phyloP scores from a whole-genome alignment of 2,888 invertebrate species.

The Nemoura dubitans region DNA sequence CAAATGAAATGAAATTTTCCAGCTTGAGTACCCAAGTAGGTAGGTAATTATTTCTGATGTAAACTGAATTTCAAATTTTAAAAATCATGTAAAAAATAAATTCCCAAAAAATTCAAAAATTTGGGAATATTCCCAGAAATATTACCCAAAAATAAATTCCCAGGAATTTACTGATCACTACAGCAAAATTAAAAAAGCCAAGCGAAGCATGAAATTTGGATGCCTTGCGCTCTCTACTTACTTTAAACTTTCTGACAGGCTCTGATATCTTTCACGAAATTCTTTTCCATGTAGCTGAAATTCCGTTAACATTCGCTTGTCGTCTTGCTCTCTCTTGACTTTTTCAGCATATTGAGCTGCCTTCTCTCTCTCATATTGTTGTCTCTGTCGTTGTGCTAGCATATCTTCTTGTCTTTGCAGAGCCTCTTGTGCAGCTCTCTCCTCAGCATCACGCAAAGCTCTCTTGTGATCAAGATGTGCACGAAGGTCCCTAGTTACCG shows the following conservation, averaged over 20 bases:
- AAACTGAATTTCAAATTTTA: no score
- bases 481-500: not conserved
- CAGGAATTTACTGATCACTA: no score
- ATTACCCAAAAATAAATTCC: no score
- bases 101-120: no score
- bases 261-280: slow-evolving; percentile 48
- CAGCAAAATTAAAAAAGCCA: no score
- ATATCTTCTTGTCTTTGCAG: not conserved
- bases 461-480: not conserved
- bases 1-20: no score
- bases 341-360: slow-evolving; percentile 43
- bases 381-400: slow-evolving; percentile 23
- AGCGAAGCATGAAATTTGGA: no score
- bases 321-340: slow-evolving; percentile 40
- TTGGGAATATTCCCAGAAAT: no score
- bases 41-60: no score
- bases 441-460: not conserved
- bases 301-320: slow-evolving; percentile 52
- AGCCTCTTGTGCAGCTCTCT: not conserved
- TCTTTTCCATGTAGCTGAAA: slow-evolving; percentile 35
- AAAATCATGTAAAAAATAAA: no score
- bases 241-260: slow-evolving; percentile 50
- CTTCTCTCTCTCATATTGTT: slow-evolving; percentile 32
- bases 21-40: no score
- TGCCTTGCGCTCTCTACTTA: slow-evolving; percentile 42